Base-by-base conservation (phyloP, 2,888 invertebrate genomes). In the Leptopterna dolabrata region DNA sequence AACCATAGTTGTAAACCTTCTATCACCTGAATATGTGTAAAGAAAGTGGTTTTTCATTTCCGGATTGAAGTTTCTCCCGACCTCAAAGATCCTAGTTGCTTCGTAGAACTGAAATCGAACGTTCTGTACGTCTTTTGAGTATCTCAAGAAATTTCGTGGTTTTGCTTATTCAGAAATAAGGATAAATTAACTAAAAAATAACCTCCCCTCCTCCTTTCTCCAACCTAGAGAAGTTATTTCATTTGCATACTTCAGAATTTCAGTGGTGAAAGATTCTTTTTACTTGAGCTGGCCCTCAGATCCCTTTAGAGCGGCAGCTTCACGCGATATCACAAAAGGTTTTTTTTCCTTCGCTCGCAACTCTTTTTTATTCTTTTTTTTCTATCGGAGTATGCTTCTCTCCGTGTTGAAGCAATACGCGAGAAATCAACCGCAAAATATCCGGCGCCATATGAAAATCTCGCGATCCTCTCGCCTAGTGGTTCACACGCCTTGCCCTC, bases 361-460 rank as follows among this genome's bases (percentile, higher is more conserved):
- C 19, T 55, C 19, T 55, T 55, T n/a, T n/a, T n/a, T n/a, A n/a
- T n/a, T n/a, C n/a, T 43, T 11, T 19, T 19, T 19, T 55, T 55
- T 16, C 16, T 55, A n/a, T 55, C 7, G n/a, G 55, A 55, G 55
- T 4, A 19, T n/a, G n/a, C n/a, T 55, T n/a, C 55, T 55, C 55
- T n/a, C 55, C 7, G n/a, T 55, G 55, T 55, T 55, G n/a, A 19
- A 19, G 55, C 55, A 55, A 55, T 55, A 55, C 19, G 55, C 55
- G 55, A 55, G 55, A 55, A 55, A 55, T 55, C 55, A 55, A n/a
- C 55, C 55, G n/a, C n/a, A 55, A 55, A 55, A 55, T 55, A 55
- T 55, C n/a, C 55, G 55, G 55, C 55, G 55, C 55, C 55, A 55
- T 19, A 55, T 55, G 55, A 55, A 55, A 55, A 55, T 55, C 55